These are phyloP conservation scores for Netelia fuscicornis DNA, from an alignment of 2,888 invertebrate species.

Conservation along the genomic window DNA sequence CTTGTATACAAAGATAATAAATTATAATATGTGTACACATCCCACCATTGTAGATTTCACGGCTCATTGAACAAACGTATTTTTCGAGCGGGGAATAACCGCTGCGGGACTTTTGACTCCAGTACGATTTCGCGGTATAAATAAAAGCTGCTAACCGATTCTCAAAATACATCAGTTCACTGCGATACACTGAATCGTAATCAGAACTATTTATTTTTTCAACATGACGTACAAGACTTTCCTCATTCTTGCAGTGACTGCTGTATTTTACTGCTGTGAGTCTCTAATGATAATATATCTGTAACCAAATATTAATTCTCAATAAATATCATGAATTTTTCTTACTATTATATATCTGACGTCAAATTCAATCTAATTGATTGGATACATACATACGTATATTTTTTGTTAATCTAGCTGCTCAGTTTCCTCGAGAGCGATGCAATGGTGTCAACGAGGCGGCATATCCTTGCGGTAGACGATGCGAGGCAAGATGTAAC, in stretches of 20 bases:
- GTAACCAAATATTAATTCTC: background rate
- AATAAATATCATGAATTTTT: background rate
- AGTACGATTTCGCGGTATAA: background rate
- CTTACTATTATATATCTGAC: background rate
- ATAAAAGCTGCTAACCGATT: slow-evolving; percentile 21
- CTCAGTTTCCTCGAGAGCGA: background rate
- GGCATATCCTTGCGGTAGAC: slow-evolving; percentile 40
- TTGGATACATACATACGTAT: background rate
- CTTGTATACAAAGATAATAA: background rate
- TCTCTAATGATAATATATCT: background rate
- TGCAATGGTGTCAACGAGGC: slow-evolving; percentile 25
- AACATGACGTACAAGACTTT: slow-evolving; percentile 12
- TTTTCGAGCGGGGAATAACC: slow-evolving; percentile 13
- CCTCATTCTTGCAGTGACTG: slow-evolving; percentile 16
- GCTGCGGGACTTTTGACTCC: background rate
- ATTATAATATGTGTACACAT: slow-evolving; percentile 9
- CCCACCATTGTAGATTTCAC: background rate
- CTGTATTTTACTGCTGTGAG: slow-evolving; percentile 28
- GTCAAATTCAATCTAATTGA: background rate
- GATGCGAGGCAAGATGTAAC: slow-evolving; percentile 49
- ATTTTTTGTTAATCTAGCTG: background rate
- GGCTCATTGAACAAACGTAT: background rate
- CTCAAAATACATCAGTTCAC: slow-evolving; percentile 19
- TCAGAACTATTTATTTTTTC: background rate
- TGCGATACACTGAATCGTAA: background rate